Evolutionary conservation across 2,797 vertebrate genomes (phyloP), one percentile per base, ranked within the genome.

Genomic region (Girardinus metallicus): DNA sequence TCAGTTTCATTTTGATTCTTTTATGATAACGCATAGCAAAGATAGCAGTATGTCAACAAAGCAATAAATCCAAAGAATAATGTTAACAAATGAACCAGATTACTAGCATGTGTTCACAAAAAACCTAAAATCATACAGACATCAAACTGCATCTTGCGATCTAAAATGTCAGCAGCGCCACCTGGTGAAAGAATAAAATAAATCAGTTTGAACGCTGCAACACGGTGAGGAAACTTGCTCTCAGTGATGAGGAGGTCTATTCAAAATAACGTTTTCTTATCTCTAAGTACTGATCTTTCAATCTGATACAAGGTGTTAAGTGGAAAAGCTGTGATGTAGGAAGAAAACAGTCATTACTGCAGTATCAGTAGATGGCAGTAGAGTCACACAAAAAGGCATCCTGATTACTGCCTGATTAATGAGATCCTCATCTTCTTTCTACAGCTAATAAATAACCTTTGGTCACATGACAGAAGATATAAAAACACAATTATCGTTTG

Each of bases 321-420:
- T 72, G 64, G 29, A 2, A 8, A 11, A 31, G 23, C 72, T 78
- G 8, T 44, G 74, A 72, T 75, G 68, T 34, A 21, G 12, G 0
- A 2, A 2, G 6, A 9, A 13, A 21, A 10, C 26, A 74, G 29
- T 51, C 39, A 74, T 66, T 1, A 78, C 79, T 74, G 13, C 41
- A 29, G 75, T 8, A 79, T 82, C 93, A 91, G 78, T 79, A 95
- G 94, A 89, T 88, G 94, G 92, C 93, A 94, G 93, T 93, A 95
- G 89, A 82, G 90, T 81, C 87, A 86, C 91, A 44, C 26, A 44
- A 9, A 7, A 4, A 71, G 12, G 4, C 68, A 47, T 41, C 57
- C 57, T 71, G 82, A 75, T 85, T 80, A 77, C 74, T 79, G 36
- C 74, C 79, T 76, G 78, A 78, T 84, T 74, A 76, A 74, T 73